Conservation (phyloP, 2,888 invertebrate species). For the Pachycephus smyrnensis region DNA sequence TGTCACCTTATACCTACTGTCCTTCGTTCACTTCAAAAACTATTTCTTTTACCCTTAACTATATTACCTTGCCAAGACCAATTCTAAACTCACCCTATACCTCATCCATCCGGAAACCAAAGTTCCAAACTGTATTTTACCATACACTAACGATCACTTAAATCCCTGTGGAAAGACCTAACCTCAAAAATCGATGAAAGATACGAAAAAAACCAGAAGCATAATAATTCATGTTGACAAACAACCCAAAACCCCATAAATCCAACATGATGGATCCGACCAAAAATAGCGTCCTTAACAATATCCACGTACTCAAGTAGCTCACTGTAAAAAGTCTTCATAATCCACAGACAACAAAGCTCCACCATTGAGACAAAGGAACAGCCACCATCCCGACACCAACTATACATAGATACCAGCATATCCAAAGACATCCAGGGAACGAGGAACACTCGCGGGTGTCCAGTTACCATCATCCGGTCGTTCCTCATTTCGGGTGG, state of each 20-base stretch:
- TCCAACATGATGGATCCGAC: too few relatives aligned
- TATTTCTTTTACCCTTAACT: too few relatives aligned
- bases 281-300: too few relatives aligned
- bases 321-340: background rate
- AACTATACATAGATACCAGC: conserved; percentile 15
- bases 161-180: too few relatives aligned
- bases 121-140: too few relatives aligned
- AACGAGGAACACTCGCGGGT: conserved; percentile 20
- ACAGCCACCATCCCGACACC: conserved; percentile 6
- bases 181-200: too few relatives aligned
- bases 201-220: too few relatives aligned
- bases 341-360: conserved; percentile 29
- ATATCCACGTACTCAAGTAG: background rate
- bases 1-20: background rate
- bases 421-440: background rate
- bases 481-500: conserved; percentile 45
- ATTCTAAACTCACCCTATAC: too few relatives aligned
- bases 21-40: background rate
- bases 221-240: too few relatives aligned
- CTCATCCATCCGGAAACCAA: too few relatives aligned
- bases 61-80: too few relatives aligned
- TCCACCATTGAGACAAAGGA: conserved; percentile 26
- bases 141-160: too few relatives aligned
- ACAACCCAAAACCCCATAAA: background rate
- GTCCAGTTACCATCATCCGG: conserved; percentile 38